Evolutionary conservation across 1,140 invertebrate genomes (phyloP), one percentile per base, ranked within the genome.

Genomic region (Olivierus martensii): DNA sequence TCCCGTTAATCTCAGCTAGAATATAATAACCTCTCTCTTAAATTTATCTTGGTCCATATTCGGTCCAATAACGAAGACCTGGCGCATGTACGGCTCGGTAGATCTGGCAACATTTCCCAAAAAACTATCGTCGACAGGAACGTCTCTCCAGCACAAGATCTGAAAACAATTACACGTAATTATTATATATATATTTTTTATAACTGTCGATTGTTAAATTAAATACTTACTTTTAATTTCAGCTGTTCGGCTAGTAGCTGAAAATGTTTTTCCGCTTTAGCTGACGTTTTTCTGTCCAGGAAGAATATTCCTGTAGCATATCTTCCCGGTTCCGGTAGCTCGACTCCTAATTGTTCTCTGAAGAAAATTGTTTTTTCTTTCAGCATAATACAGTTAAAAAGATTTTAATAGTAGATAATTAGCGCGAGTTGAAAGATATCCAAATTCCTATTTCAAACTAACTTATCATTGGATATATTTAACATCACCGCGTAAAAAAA

Each of bases 291-390:
- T 63, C 83, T 81, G 65, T 94, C 88, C 62, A 96, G 71, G 69
- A 91, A 99, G 58, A 97, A 77, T 49, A 98, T 90, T 49, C 94
- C 95, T 11, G 93, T 97, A 37, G 92, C 94, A 73, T 98, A 99
- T 58, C 79, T 73, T 9, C 92, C 92, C 60, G 81, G 78, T 22
- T 79, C 72, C 3, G 95, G 94, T 53, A 99, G 73, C 54, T 81
- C 77, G 49, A 94, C 74, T 60, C 81, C 81, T 59, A 83, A 77
- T 57, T 79, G 75, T 60, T 83, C 80, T 65, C 84, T 86, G 65
- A 38, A 71, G 70, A 56, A 55, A 59, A 66, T 67, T 57, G 57
- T 60, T 49, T 17, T n/a, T 12, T n/a, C n/a, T n/a, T n/a, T n/a
- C n/a, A n/a, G n/a, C n/a, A n/a, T n/a, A n/a, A n/a, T n/a, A n/a